Base-by-base conservation (phyloP, 92 coral and sea anemone genomes). In the Zoanthus gigantus region DNA sequence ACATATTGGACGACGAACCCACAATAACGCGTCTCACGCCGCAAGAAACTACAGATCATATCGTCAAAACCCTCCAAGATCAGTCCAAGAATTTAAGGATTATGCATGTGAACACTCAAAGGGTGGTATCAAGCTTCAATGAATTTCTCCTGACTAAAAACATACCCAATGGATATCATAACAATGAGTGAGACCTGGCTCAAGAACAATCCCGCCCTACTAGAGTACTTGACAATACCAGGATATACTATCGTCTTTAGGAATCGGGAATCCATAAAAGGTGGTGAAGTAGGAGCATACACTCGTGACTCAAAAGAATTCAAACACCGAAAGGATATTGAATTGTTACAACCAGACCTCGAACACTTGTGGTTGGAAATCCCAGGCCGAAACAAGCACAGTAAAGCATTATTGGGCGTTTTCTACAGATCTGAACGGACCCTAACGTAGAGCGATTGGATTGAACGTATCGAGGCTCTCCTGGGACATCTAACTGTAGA, bases 231-330 rank as follows among this genome's bases (percentile, higher is more conserved):
- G 14, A 7, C 86, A 11, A 85, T 90, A 28, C 86, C 86, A 48
- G 92, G 92, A 53, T 85, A 60, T 13, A 57, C 60, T 3, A 17
- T n/a, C 28, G 74, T 54, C 65, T 88, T 80, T 79, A 30, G 80
- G 87, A 88, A 88, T 61, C 87, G 87, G n/a, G 86, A 88, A 88
- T 88, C 91, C 72, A 88, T 88, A 29, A 80, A 60, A 81, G 87
- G 87, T 17, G 87, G 91, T 68, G 87, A 87, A 44, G 82, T 88
- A 37, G 92, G 89, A 68, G 77, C 85, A 71, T 89, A 83, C 75
- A 75, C 84, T 85, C 89, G 83, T 75, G 89, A 89, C 60, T 56
- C 84, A 76, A 77, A 76, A 47, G 78, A 84, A 65, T 89, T 89
- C 68, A 74, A 76, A 89, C 81, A 57, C 71, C 74, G 89, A 67